These are phyloP conservation scores for Drosophila formosana DNA, from an alignment of 2,888 invertebrate genomes.

Conservation along the genomic window DNA sequence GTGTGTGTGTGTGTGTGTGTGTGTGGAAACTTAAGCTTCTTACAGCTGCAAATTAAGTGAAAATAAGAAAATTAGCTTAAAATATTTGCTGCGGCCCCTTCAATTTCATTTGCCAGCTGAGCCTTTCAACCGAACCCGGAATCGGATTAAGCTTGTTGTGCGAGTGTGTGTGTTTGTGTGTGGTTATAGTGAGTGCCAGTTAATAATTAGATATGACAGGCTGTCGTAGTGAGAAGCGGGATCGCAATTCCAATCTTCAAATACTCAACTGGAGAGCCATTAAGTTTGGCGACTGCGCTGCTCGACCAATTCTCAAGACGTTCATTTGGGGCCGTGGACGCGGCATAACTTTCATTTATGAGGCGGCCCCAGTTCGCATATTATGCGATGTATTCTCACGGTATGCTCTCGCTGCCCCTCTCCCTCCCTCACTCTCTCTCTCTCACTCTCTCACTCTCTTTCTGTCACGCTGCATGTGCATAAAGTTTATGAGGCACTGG, in stretches of 20 bases:
- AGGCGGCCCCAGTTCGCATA: conserved; percentile 68
- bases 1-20: conserved; percentile 15
- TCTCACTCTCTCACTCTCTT: not conserved
- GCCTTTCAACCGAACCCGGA: conserved; percentile 15
- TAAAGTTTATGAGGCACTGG: conserved; percentile 77
- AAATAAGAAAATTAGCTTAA: conserved; percentile 78
- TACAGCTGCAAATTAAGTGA: conserved; percentile 76
- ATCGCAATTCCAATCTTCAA: conserved; percentile 47
- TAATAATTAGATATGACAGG: conserved; percentile 62
- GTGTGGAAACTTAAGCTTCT: conserved; percentile 43
- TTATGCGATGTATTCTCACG: conserved; percentile 58
- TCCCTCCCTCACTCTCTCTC: not conserved
- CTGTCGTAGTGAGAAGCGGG: conserved; percentile 21
- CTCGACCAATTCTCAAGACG: conserved; percentile 61
- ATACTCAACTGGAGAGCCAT: conserved; percentile 51
- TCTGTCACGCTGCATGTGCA: conserved; percentile 52
- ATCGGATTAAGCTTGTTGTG: conserved; percentile 49
- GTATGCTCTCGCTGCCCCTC: not conserved
- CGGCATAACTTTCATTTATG: conserved; percentile 73
- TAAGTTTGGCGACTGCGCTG: conserved; percentile 33
- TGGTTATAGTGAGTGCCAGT: conserved; percentile 23
- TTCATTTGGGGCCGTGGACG: conserved; percentile 62
- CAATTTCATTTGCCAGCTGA: conserved; percentile 57
- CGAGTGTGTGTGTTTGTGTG: conserved; percentile 8
- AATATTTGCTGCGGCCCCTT: conserved; percentile 68